phyloP scores from a whole-genome alignment of 2,113 vertebrate species.

The Dasyornis broadbenti region DNA sequence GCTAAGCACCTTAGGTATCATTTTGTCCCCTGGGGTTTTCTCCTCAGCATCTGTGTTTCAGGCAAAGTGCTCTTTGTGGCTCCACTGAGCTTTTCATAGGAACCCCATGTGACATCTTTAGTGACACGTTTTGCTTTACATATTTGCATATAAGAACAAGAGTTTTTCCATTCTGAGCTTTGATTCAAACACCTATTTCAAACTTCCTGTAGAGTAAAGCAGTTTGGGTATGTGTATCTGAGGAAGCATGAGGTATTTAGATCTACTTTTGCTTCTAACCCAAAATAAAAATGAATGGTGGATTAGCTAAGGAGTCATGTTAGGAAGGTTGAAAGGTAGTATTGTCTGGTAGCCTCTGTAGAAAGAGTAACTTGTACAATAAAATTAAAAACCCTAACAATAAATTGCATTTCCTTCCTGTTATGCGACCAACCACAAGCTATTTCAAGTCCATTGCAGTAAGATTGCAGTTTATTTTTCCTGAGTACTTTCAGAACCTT shows the following conservation, averaged over 20 bases:
- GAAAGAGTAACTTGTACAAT: not conserved
- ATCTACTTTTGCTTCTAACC: not conserved
- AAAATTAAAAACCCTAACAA: not conserved
- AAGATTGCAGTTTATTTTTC: not conserved
- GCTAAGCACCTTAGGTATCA: not conserved
- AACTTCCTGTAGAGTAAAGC: not conserved
- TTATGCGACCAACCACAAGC: not conserved
- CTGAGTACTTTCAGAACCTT: not conserved
- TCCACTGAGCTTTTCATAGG: not conserved
- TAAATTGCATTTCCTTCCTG: not conserved
- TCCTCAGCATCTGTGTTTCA: not conserved
- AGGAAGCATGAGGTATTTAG: not conserved
- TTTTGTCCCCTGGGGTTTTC: not conserved
- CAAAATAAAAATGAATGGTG: not conserved
- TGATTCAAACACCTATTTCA: not conserved
- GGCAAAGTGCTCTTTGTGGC: not conserved
- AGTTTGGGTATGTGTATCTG: not conserved
- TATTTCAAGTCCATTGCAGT: not conserved
- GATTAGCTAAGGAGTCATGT: not conserved
- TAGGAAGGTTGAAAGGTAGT: not conserved
- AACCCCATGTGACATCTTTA: rapidly evolving
- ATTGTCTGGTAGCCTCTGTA: not conserved
- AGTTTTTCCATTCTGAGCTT: not conserved
- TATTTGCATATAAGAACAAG: not conserved
- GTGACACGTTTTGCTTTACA: not conserved